Evolutionary conservation across 2,113 vertebrate genomes (phyloP).

Genomic region (Entomyzon cyanotis): DNA sequence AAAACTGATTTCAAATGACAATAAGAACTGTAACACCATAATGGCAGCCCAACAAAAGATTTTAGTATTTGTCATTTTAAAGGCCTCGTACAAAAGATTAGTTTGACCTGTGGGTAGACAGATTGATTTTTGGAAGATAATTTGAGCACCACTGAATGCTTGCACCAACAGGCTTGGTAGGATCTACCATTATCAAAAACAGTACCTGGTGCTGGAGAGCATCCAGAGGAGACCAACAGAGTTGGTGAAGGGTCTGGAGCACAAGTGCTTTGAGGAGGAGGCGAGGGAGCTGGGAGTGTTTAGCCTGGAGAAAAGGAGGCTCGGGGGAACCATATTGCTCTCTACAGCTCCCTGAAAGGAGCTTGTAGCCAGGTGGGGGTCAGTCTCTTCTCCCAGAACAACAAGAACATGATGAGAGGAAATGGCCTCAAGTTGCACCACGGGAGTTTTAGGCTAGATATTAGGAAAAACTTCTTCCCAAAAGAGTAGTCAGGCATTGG

Average conservation of each 20-base stretch:
- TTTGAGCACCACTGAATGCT: background rate
- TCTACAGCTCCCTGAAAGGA: background rate
- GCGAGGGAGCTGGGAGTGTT: background rate
- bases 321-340: background rate
- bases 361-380: background rate
- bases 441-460: background rate
- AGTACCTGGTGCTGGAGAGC: background rate
- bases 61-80: background rate
- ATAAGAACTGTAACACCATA: background rate
- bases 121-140: background rate
- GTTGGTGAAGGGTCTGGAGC: background rate
- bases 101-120: background rate
- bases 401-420: background rate
- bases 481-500: background rate
- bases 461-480: background rate
- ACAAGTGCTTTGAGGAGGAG: background rate
- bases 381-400: background rate
- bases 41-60: background rate
- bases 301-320: background rate
- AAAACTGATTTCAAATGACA: background rate
- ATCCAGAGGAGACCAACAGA: background rate
- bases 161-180: background rate
- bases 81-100: background rate
- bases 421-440: background rate
- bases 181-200: background rate